Evolutionary conservation across 2,113 vertebrate species (phyloP).

Genomic region (Pluvialis apricaria): DNA sequence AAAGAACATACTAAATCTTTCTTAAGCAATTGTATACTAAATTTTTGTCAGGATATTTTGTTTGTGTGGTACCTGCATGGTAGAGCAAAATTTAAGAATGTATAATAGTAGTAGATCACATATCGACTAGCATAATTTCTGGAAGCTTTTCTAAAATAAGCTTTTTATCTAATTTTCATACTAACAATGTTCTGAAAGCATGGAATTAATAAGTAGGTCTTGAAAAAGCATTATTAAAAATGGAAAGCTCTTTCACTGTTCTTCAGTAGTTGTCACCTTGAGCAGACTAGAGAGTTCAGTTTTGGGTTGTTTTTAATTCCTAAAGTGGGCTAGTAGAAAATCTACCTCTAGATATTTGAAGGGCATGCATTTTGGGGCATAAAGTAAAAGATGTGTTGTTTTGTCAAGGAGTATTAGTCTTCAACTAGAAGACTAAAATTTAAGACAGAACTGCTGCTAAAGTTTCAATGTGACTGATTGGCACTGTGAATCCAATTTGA

Average conservation of each 20-base stretch:
- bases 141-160: not conserved
- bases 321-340: not conserved
- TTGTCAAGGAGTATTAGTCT: not conserved
- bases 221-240: not conserved
- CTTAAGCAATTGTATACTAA: not conserved
- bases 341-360: not conserved
- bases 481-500: not conserved
- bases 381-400: not conserved
- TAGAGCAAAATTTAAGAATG: not conserved
- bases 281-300: not conserved
- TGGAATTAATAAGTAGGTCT: not conserved
- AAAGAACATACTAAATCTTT: not conserved
- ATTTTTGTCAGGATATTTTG: conserved; percentile 5
- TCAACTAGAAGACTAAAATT: not conserved
- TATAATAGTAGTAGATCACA: not conserved
- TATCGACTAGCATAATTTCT: not conserved
- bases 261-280: not conserved
- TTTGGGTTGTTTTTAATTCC: not conserved
- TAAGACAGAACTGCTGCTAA: not conserved
- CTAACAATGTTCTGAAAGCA: not conserved
- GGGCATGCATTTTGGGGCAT: not conserved
- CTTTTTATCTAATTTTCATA: not conserved
- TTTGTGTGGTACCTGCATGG: not conserved
- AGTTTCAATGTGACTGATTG: not conserved
- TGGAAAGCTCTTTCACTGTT: not conserved